Conservation (phyloP, 2,888 invertebrate genomes). For the Rhopalosiphum nymphaeae region DNA sequence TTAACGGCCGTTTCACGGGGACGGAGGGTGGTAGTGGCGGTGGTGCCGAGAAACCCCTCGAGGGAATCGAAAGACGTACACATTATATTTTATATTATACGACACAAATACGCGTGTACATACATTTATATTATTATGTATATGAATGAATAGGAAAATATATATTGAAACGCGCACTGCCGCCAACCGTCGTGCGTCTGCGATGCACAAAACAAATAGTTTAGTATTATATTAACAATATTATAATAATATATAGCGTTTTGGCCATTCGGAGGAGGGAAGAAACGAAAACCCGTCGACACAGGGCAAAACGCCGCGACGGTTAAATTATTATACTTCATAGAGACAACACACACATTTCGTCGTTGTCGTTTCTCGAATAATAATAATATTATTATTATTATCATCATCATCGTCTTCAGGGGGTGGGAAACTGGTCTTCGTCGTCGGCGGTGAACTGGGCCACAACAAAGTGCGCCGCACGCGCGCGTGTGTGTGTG, state of each 20-base stretch:
- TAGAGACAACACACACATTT: neutral
- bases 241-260: neutral
- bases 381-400: neutral
- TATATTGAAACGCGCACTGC: conserved; percentile 39
- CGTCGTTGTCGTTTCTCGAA: neutral
- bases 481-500: neutral
- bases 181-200: neutral
- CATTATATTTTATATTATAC: neutral
- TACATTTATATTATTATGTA: conserved; percentile 6
- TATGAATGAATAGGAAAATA: conserved; percentile 38
- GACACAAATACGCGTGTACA: neutral
- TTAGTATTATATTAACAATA: neutral
- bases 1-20: neutral
- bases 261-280: neutral
- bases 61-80: neutral
- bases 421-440: neutral
- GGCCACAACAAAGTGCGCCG: neutral
- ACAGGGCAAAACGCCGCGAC: too few relatives aligned
- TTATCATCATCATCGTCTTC: neutral
- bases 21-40: neutral
- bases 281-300: neutral
- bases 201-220: neutral
- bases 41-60: neutral
- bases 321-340: neutral
- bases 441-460: conserved; percentile 18